Evolutionary conservation across 1,140 invertebrate genomes (phyloP).

Genomic region (Aphelenchoides besseyi): DNA sequence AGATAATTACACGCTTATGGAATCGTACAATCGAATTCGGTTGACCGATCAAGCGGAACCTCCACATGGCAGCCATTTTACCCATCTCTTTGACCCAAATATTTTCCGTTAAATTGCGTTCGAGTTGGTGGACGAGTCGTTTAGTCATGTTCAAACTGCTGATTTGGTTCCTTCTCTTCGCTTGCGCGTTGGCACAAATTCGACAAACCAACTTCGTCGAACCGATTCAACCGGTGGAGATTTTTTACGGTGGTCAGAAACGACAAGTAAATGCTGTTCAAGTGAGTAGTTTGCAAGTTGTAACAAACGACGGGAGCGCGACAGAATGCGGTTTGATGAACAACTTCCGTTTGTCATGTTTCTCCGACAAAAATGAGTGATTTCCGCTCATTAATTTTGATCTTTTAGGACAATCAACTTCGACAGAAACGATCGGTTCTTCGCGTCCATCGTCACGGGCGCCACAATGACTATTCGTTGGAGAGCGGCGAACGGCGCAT

Average conservation of each 20-base stretch:
- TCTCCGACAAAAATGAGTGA: background rate
- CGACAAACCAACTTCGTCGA: background rate
- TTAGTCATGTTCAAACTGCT: background rate
- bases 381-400: background rate
- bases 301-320: background rate
- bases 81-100: too few relatives aligned
- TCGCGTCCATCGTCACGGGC: background rate
- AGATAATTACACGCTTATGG: too few relatives aligned
- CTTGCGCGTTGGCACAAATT: background rate
- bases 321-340: background rate
- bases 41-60: too few relatives aligned
- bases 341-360: slow-evolving; percentile 1
- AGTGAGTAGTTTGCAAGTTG: background rate
- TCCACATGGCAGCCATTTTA: too few relatives aligned
- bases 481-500: slow-evolving; percentile 32
- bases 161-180: background rate
- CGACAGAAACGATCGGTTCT: background rate
- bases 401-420: background rate
- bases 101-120: too few relatives aligned
- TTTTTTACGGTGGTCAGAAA: slow-evolving; percentile 4
- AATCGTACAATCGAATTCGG: too few relatives aligned
- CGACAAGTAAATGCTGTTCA: slow-evolving; percentile 8
- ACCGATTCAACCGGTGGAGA: background rate
- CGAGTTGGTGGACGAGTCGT: too few relatives aligned
- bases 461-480: background rate